A percentile compares a stretch with the other conserved stretches of the same genome.
Conservation (phyloP, 2,797 vertebrate species). For the Anolis apletophallus region DNA sequence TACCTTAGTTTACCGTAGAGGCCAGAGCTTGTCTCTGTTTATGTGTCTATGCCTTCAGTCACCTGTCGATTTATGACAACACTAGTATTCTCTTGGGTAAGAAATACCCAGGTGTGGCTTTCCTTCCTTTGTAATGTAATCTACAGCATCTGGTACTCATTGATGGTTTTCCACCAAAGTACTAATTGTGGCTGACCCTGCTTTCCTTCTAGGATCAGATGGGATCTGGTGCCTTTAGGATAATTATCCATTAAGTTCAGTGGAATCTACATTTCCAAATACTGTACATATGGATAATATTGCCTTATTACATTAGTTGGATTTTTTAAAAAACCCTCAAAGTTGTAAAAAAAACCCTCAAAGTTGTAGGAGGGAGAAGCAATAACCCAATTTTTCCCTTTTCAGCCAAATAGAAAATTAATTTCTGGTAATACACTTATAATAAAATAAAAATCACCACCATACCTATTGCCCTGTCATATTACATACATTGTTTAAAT, state of each 20-base stretch:
- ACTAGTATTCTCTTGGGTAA: too few species aligned
- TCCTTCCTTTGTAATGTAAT: too few species aligned
- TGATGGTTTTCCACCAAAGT: too few species aligned
- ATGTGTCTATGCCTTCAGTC: too few species aligned
- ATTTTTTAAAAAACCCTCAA: neutral
- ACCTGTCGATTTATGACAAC: too few species aligned
- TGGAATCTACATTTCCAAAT: neutral
- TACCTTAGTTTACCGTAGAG: neutral
- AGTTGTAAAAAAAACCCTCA: neutral
- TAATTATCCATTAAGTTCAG: neutral
- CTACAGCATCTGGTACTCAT: too few species aligned
- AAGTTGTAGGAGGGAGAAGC: slow-evolving; percentile 89
- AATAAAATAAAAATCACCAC: neutral
- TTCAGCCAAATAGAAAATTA: slow-evolving; percentile 97
- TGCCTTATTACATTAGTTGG: neutral
- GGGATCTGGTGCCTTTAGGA: too few species aligned
- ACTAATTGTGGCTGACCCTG: too few species aligned
- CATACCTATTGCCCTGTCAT: neutral
- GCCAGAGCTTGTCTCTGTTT: too few species aligned
- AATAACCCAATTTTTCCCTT: slow-evolving; percentile 90
- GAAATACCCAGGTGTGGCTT: too few species aligned
- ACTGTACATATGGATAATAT: neutral
- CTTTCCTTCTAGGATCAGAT: too few species aligned
- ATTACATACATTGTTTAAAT: neutral
- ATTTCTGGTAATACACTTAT: slow-evolving; percentile 82